phyloP scores from a whole-genome alignment of 2,797 vertebrate species.

The Siniperca scherzeri region DNA sequence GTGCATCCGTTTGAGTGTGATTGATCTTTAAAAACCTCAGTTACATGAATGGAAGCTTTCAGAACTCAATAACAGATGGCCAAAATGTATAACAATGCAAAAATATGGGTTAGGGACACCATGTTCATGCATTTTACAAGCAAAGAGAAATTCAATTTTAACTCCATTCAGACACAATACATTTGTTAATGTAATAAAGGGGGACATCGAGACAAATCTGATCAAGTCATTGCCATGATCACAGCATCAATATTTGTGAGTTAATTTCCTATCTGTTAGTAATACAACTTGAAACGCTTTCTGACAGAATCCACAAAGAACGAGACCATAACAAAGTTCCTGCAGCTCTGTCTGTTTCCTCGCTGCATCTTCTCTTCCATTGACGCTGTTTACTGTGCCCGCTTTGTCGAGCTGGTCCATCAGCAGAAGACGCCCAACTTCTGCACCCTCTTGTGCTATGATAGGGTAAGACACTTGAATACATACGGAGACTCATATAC shows the following conservation, averaged over 20 bases:
- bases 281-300: slow-evolving; percentile 25
- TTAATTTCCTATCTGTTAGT: not conserved
- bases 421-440: slow-evolving; percentile 99
- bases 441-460: slow-evolving; percentile 98
- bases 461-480: slow-evolving; percentile 88
- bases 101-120: not conserved
- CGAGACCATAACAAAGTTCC: slow-evolving; percentile 99
- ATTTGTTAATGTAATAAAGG: not conserved
- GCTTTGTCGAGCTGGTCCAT: slow-evolving; percentile 98
- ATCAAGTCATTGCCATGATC: not conserved
- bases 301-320: slow-evolving; percentile 97
- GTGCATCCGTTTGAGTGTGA: not conserved
- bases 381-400: slow-evolving; percentile 97
- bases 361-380: slow-evolving; percentile 99
- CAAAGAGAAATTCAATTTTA: not conserved
- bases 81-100: not conserved
- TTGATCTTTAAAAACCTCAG: not conserved
- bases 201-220: not conserved
- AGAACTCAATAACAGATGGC: not conserved
- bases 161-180: not conserved
- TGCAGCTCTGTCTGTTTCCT: slow-evolving; percentile 98
- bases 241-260: not conserved
- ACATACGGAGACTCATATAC: not conserved
- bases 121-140: not conserved
- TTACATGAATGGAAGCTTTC: not conserved